phyloP scores from a whole-genome alignment of 2,888 invertebrate genomes.

The Hanleya hanleyi region DNA sequence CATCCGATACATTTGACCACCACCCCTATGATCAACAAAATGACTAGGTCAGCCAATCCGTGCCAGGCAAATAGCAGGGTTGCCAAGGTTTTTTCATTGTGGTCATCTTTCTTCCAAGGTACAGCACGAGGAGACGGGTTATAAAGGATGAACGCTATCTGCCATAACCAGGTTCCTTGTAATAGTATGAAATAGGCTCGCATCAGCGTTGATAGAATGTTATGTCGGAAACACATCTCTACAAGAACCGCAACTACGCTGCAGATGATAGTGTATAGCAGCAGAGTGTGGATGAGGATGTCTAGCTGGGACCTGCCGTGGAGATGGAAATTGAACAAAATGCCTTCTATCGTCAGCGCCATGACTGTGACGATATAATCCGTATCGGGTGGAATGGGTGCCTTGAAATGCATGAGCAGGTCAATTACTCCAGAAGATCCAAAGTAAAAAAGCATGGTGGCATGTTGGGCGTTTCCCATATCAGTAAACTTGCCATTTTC shows the following conservation, averaged over 20 bases:
- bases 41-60: constrained; percentile 51
- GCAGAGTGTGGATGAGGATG: constrained; percentile 74
- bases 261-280: constrained; percentile 72
- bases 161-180: constrained; percentile 77
- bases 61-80: constrained; percentile 73
- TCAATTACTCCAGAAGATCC: constrained; percentile 74
- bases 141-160: constrained; percentile 75
- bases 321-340: constrained; percentile 75
- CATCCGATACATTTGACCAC: no score
- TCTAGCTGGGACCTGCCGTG: constrained; percentile 73
- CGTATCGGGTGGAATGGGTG: constrained; percentile 69
- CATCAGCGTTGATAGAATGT: constrained; percentile 69
- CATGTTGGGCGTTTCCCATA: constrained; percentile 75
- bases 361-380: constrained; percentile 73
- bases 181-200: constrained; percentile 73
- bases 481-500: constrained; percentile 67
- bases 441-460: constrained; percentile 76
- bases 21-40: constrained; percentile 57
- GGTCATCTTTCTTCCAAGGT: constrained; percentile 71
- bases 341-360: constrained; percentile 74
- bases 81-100: constrained; percentile 74
- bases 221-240: constrained; percentile 71
- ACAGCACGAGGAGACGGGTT: constrained; percentile 68
- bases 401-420: constrained; percentile 67
- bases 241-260: constrained; percentile 64